Base-by-base conservation (phyloP, 2,888 invertebrate genomes). In the Geophilus truncorum region DNA sequence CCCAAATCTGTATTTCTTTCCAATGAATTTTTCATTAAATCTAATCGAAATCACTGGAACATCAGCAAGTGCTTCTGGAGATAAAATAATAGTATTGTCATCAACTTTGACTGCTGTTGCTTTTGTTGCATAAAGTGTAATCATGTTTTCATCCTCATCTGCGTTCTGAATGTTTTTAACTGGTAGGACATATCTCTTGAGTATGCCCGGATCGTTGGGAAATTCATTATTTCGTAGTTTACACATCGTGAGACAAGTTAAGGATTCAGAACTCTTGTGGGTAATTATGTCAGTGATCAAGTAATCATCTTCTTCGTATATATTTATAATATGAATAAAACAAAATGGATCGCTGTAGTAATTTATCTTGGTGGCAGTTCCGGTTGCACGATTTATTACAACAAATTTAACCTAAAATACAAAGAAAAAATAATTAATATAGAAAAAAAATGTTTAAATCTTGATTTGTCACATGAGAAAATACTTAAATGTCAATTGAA, bases 281-380 rank as follows among this genome's bases (percentile, higher is more conserved):
- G 85, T 86, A 28, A 87, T 83, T 34, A 88, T 82, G 83, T 88
- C 88, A 3, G 87, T 84, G 23, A 87, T 82, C 21, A 82, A 1
- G n/a, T 87, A 86, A 2, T 85, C 87, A 81, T 88, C 86, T 62
- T 87, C 87, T 84, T 90, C 90, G 83, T 87, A 90, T 5, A 89
- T 86, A 84, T 90, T 90, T 79, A 89, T 87, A 82, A 88, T 88
- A 84, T 90, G 90, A 84, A 89, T 89, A 23, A 87, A 86, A 84
- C 90, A 90, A 82, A 89, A 87, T 0, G 88, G 84, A 6, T 86
- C 86, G 0, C 88, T 84, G 79, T 86, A 84, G 83, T 87, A 89
- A 21, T 84, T 84, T 0, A 85, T 83, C 0, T 85, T 85, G 10
- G 86, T 81, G 30, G 85, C 82, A 81, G 86, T 84, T 2, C 89